phyloP scores from a whole-genome alignment of 2,888 invertebrate species.

The Oscheius sp. region DNA sequence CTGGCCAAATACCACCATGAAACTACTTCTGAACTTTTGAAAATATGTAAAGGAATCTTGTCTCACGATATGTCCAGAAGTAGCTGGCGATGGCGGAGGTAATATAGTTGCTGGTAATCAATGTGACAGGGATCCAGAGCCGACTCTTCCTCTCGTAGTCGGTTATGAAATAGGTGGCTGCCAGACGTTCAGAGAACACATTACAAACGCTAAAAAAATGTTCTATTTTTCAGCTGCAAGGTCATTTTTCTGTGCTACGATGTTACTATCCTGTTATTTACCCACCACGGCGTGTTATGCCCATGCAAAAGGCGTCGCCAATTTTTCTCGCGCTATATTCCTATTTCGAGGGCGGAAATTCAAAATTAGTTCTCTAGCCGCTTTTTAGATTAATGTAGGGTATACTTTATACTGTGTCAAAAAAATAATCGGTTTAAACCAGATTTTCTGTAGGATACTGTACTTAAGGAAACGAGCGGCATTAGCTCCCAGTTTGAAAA shows the following conservation, averaged over 20 bases:
- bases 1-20: conserved; percentile 11
- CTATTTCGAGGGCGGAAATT: too few species aligned
- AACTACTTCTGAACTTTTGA: conserved; percentile 17
- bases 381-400: too few species aligned
- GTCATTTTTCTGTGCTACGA: background rate
- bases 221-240: background rate
- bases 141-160: conserved; percentile 27
- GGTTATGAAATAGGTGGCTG: conserved; percentile 20
- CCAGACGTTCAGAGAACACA: conserved; percentile 10
- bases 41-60: background rate
- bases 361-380: background rate
- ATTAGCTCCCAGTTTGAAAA: too few species aligned
- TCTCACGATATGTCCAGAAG: conserved; percentile 28
- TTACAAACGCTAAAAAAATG: conserved; percentile 13
- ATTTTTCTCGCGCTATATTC: too few species aligned
- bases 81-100: background rate
- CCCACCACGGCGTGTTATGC: background rate
- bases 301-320: background rate
- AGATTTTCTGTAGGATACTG: too few species aligned
- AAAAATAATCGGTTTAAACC: too few species aligned
- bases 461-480: too few species aligned
- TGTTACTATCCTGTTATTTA: too few species aligned
- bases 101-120: conserved; percentile 15
- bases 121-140: conserved; percentile 5
- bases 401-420: too few species aligned